Evolutionary conservation across 2,113 vertebrate species (phyloP), one percentile per base, ranked within the genome.

Genomic region (Nymphicus hollandicus): DNA sequence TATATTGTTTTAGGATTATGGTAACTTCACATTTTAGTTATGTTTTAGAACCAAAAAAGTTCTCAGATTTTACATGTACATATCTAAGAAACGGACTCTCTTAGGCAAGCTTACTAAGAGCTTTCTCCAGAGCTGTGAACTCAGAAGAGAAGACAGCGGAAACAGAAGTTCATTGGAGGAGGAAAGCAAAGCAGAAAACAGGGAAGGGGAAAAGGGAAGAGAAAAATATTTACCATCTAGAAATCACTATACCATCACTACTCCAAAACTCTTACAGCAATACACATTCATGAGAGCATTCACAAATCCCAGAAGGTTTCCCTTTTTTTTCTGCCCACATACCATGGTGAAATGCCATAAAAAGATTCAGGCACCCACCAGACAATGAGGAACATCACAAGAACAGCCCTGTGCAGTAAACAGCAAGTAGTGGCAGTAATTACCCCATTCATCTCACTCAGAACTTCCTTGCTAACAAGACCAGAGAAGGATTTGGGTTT

Each of bases 21-120:
- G 88, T 80, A 82, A 86, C 63, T 85, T 80, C 64, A 65, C 29
- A 64, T 88, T 86, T 94, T 65, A 80, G 65, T 88, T 85, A 55
- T 17, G 35, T 47, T 85, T 89, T 79, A 71, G 46, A 92, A 81
- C 41, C 27, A 88, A 44, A 72, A 88, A 86, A 7, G 35, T 79
- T 89, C 70, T 89, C 87, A 74, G 66, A 70, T 29, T 68, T 92
- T 35, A 61, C 33, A 58, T 7, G 31, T 3, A 28, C 2, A 4
- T 19, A 56, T 22, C 12, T 60, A 46, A 83, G 52, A 77, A 83
- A 83, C 5, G 8, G 23, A 61, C 50, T 74, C 43, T 85, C 70
- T 25, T 33, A 47, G 35, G 29, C 55, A 72, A 71, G 69, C 4
- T 22, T 41, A 46, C 56, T 33, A 71, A 60, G 37, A 83, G 72